Evolutionary conservation across 2,797 vertebrate species (phyloP).

Genomic region (Melopsittacus undulatus): DNA sequence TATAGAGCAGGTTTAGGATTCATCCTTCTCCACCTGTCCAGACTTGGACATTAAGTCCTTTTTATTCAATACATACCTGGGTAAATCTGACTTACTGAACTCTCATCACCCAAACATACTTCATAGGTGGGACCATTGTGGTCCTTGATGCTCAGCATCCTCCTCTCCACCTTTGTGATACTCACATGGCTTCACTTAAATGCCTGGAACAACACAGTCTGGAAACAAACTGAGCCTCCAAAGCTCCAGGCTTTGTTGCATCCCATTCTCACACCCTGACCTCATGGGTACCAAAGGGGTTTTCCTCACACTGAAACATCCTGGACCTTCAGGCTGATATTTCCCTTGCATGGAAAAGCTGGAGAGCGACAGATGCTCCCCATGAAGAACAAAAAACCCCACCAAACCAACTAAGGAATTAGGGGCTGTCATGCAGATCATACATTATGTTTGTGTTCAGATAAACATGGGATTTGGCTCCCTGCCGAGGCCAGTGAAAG

Average conservation of each 20-base stretch:
- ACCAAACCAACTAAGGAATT: background rate
- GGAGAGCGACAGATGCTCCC: fast-evolving
- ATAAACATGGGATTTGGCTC: constrained; percentile 25
- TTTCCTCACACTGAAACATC: fast-evolving
- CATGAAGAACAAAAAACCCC: fast-evolving
- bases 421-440: background rate
- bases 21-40: background rate
- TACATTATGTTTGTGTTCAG: background rate
- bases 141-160: fast-evolving
- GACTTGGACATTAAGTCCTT: background rate
- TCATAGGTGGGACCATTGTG: fast-evolving
- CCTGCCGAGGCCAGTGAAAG: background rate
- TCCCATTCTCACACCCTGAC: background rate
- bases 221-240: fast-evolving
- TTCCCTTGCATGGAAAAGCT: fast-evolving
- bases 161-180: background rate
- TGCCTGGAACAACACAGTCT: background rate
- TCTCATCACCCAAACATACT: fast-evolving
- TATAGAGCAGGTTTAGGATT: background rate
- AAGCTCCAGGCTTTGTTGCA: background rate
- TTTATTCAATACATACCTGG: fast-evolving
- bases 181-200: fast-evolving
- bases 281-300: fast-evolving
- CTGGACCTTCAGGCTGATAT: background rate
- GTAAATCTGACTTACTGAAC: background rate